phyloP scores from a whole-genome alignment of 1,140 invertebrate species.

The Matsumurasca onukii region DNA sequence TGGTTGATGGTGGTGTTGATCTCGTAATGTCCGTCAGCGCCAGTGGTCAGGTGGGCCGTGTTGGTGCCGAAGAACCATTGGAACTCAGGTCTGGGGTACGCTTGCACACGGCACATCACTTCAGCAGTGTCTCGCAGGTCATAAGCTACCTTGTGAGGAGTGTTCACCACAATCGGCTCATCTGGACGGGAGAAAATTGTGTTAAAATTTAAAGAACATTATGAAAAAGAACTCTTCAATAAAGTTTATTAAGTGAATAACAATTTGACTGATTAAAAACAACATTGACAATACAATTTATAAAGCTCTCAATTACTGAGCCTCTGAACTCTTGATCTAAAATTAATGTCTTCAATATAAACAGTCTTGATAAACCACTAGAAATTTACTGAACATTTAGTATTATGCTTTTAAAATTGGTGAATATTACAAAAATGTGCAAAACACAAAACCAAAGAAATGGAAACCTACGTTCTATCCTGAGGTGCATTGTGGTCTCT shows the following conservation, averaged over 20 bases:
- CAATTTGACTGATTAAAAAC: too few relatives aligned
- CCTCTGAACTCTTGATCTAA: neutral
- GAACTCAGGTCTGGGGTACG: slow-evolving; percentile 89
- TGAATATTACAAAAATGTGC: too few relatives aligned
- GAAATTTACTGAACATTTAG: too few relatives aligned
- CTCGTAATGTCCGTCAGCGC: slow-evolving; percentile 83
- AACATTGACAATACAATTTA: too few relatives aligned
- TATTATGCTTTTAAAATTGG: too few relatives aligned
- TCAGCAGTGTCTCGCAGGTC: slow-evolving; percentile 80
- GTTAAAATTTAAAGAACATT: too few relatives aligned
- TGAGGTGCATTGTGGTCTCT: slow-evolving; percentile 83
- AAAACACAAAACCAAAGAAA: neutral
- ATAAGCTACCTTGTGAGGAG: slow-evolving; percentile 86
- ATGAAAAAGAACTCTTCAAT: too few relatives aligned
- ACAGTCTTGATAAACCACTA: too few relatives aligned
- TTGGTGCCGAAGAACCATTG: slow-evolving; percentile 85
- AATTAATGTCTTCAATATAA: too few relatives aligned
- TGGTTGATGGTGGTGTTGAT: slow-evolving; percentile 76
- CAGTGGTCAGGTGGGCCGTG: slow-evolving; percentile 64
- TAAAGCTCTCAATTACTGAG: too few relatives aligned
- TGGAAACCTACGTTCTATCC: slow-evolving; percentile 78
- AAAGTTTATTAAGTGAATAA: too few relatives aligned
- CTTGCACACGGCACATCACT: slow-evolving; percentile 84
- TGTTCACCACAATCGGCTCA: slow-evolving; percentile 79
- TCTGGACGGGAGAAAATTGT: slow-evolving; percentile 55